Base-by-base conservation (phyloP, 2,113 vertebrate genomes). In the Indicator maculatus region DNA sequence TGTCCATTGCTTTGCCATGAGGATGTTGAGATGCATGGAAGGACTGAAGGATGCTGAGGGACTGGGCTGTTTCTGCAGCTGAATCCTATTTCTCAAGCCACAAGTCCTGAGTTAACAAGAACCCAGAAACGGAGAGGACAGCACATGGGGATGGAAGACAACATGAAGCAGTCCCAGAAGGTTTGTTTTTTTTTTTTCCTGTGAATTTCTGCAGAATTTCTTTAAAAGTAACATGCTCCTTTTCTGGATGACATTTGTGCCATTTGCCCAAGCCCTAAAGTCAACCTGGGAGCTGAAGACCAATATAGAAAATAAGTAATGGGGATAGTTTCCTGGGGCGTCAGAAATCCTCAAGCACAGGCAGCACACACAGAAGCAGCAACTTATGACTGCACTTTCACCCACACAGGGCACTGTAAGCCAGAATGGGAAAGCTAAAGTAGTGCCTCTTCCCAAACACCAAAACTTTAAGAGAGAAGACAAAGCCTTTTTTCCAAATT, bases 291-390 rank as follows among this genome's bases (percentile, higher is more conserved):
- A 90, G 53, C 41, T 67, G 88, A 88, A 55, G 45, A 56, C 2
- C 12, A 30, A 23, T 44, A 8, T 21, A 85, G 19, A 53, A 44
- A 88, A 30, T 5, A 17, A 86, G 45, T 2, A 2, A 2, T 8
- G 45, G 53, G 11, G 58, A 44, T 1, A 30, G 44, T 3, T 33
- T 28, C 20, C 65, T 21, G 45, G 9, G 28, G 13, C 53, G 28
- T 41, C 14, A 28, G 73, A 39, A 45, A 31, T 20, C 17, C 45
- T 17, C 47, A 4, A 0, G 0, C 47, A 16, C 1, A 0, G 10
- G 47, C 87, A 80, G 64, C 69, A 14, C 47, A n/a, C 0, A 1
- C 21, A 63, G 50, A 9, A 55, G 23, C 67, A 33, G 52, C 0
- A 0, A 23, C 28, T 45, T 2, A 0, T 2, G 56, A 45, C 60